Percentiles rank a stretch among this genome's conserved stretches.
Evolutionary conservation across 1,140 invertebrate species (phyloP).

Genomic region (Hydropsyche tenuis): DNA sequence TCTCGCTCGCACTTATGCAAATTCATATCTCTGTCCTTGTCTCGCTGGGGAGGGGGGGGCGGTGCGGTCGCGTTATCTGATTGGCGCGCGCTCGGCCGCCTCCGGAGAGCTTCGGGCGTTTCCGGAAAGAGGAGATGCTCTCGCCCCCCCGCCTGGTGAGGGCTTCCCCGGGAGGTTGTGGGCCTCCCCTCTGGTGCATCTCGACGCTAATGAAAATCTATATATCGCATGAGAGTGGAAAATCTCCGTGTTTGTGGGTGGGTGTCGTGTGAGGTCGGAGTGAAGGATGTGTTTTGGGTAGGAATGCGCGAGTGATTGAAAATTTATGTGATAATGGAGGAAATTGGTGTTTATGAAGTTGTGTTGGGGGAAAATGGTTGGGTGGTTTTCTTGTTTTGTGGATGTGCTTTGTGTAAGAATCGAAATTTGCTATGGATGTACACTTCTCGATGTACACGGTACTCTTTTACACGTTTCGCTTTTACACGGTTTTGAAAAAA

Average conservation of each 20-base stretch:
- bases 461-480: too few relatives aligned
- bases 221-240: background rate
- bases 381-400: too few relatives aligned
- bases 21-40: background rate
- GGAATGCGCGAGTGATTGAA: too few relatives aligned
- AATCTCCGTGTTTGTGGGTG: background rate
- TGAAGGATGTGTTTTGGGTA: too few relatives aligned
- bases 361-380: too few relatives aligned
- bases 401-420: too few relatives aligned
- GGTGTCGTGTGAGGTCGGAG: too few relatives aligned
- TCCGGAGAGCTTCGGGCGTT: slow-evolving; percentile 7
- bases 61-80: slow-evolving; percentile 31
- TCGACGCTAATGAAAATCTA: slow-evolving; percentile 20
- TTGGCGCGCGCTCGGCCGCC: slow-evolving; percentile 25
- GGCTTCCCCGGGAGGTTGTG: background rate
- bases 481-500: too few relatives aligned
- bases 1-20: slow-evolving; percentile 9
- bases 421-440: too few relatives aligned
- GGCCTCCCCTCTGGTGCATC: background rate
- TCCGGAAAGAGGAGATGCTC: background rate
- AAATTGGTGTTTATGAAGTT: too few relatives aligned
- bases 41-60: background rate
- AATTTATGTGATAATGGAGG: too few relatives aligned
- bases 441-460: too few relatives aligned
- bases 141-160: background rate